Percentiles rank a stretch among this genome's conserved stretches.
These are phyloP conservation scores for Caenorhabditis japonica DNA, from an alignment of 2,888 invertebrate species.

Conservation along the genomic window DNA sequence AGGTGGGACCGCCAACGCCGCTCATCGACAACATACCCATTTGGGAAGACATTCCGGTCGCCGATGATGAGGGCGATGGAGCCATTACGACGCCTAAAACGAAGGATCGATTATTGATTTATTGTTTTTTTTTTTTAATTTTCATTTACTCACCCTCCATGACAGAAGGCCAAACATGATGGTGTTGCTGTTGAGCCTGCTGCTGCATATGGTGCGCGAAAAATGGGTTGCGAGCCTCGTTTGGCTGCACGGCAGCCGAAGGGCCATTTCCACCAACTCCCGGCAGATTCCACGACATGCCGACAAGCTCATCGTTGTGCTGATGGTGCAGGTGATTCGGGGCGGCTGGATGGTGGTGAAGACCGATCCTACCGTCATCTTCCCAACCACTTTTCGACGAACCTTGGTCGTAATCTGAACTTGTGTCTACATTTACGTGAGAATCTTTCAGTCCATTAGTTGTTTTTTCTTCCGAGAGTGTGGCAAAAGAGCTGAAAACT, in stretches of 20 bases:
- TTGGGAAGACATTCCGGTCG: conserved; percentile 9
- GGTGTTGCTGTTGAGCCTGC: conserved; percentile 26
- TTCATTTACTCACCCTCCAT: conserved; percentile 24
- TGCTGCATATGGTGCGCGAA: conserved; percentile 56
- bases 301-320: not conserved
- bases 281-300: conserved; percentile 40
- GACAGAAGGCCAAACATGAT: conserved; percentile 13
- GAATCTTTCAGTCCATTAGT: too few relatives aligned
- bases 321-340: conserved; percentile 6
- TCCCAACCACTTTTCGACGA: conserved; percentile 34
- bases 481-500: too few relatives aligned
- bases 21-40: conserved; percentile 36
- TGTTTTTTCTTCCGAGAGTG: too few relatives aligned
- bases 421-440: not conserved
- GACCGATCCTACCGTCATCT: conserved; percentile 10
- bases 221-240: conserved; percentile 45
- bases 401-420: conserved; percentile 39
- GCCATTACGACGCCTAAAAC: conserved; percentile 31
- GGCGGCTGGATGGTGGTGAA: not conserved
- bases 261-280: too few relatives aligned
- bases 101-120: not conserved
- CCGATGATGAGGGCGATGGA: conserved; percentile 5
- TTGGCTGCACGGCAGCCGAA: conserved; percentile 18
- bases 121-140: not conserved
- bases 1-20: not conserved